Evolutionary conservation across 2,888 invertebrate species (phyloP), one percentile per base, ranked within the genome.

Genomic region (Tetragonula carbonaria): DNA sequence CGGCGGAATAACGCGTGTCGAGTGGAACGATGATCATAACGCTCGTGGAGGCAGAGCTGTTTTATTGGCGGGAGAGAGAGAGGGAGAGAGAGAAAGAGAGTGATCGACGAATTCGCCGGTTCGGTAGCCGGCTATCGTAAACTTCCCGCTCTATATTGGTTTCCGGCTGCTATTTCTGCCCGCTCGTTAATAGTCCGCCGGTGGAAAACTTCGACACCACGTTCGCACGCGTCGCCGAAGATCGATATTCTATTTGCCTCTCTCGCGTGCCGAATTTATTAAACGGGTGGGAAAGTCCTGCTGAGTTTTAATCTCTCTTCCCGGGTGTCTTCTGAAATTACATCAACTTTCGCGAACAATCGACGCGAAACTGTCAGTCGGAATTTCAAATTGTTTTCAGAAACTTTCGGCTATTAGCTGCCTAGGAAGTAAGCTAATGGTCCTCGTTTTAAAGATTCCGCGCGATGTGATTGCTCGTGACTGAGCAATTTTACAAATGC

Each of bases 61-160:
- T 74, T 75, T 80, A 74, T 72, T 74, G 59, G 18, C 55, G 33
- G 21, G 16, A 33, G n/a, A 45, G 45, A 11, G 38, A 38, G 45
- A 38, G 8, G 8, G 38, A 38, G 38, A 38, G 38, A 38, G 38
- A 38, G 38, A 38, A 8, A 38, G 8, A 1, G 38, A 38, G 74
- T 72, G 72, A 74, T 75, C 71, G 79, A 75, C 79, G 72, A 82
- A 80, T 75, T 80, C 63, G 71, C 45, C 71, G 57, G 68, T 53
- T 71, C 71, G 71, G 68, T 74, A 59, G 74, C 74, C 14, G 65
- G 57, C 66, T 57, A 72, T 50, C 74, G 74, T 67, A 75, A 80
- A 71, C 80, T 82, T 75, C 57, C 67, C 80, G 67, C 62, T 73
- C 55, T 67, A 72, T 81, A 81, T 73, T 73, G 78, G 59, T 73